phyloP scores from a whole-genome alignment of 2,888 invertebrate species.

The Vandiemenella viatica region DNA sequence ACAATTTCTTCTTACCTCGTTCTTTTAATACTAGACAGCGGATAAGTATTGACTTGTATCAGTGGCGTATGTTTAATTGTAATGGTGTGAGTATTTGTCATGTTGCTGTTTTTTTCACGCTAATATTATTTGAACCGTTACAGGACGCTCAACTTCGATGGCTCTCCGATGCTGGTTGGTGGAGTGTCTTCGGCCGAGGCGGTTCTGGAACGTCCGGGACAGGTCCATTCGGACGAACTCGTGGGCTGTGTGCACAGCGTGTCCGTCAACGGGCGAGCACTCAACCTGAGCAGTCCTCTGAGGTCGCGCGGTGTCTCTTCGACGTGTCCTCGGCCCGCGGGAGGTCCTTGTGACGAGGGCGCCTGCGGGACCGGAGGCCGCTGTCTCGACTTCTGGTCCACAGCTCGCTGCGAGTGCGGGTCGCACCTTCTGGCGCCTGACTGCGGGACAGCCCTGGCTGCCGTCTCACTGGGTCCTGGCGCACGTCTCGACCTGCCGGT shows the following conservation, averaged over 20 bases:
- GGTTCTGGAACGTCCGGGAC: constrained; percentile 74
- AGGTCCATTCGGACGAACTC: constrained; percentile 82
- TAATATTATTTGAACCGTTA: no score
- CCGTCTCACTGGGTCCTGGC: constrained; percentile 62
- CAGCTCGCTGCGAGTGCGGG: constrained; percentile 33
- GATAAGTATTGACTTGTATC: no score
- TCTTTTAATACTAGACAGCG: no score
- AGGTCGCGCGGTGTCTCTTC: constrained; percentile 54
- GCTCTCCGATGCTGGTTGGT: constrained; percentile 70
- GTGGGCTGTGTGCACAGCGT: constrained; percentile 89
- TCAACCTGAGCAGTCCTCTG: constrained; percentile 67
- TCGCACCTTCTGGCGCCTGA: constrained; percentile 56
- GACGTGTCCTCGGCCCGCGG: constrained; percentile 49
- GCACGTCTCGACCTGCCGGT: constrained; percentile 58
- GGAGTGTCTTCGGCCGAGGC: constrained; percentile 75
- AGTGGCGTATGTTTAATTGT: no score
- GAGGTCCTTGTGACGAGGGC: constrained; percentile 5
- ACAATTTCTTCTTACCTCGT: no score
- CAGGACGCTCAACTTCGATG: constrained; percentile 83
- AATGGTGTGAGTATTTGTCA: no score
- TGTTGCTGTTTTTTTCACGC: no score
- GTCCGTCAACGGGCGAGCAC: constrained; percentile 65
- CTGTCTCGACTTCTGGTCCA: constrained; percentile 77
- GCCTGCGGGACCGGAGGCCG: constrained; percentile 20
- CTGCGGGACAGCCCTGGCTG: constrained; percentile 61